Evolutionary conservation across 2,113 vertebrate genomes (phyloP).

Genomic region (Raja brachyura): DNA sequence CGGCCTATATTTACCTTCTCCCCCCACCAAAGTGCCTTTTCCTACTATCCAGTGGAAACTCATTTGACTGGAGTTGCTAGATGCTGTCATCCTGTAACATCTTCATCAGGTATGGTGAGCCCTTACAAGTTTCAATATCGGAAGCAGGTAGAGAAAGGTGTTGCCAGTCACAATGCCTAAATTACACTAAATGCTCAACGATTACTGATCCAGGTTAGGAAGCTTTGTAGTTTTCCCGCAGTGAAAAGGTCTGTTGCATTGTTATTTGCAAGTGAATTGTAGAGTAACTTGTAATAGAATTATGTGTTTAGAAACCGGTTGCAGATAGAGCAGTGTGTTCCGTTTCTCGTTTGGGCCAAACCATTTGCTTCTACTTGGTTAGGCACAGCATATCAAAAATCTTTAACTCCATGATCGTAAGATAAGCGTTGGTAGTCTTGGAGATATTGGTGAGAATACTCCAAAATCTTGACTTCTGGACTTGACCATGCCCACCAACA

Average conservation of each 20-base stretch:
- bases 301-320: neutral
- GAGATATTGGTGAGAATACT: neutral
- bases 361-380: neutral
- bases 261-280: neutral
- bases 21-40: too few relatives aligned
- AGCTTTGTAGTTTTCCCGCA: neutral
- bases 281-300: neutral
- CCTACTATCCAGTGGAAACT: too few relatives aligned
- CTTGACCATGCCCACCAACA: neutral
- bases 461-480: neutral
- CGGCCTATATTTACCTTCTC: too few relatives aligned
- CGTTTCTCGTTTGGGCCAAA: neutral
- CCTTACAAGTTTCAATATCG: neutral
- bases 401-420: neutral
- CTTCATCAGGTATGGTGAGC: neutral
- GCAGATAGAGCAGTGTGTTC: neutral
- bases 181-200: neutral
- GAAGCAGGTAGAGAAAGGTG: neutral
- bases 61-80: too few relatives aligned
- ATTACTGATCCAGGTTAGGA: neutral
- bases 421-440: neutral
- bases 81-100: neutral
- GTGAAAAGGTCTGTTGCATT: neutral
- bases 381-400: neutral
- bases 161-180: neutral